These are phyloP conservation scores for Mastacembelus armatus DNA, from an alignment of 2,797 vertebrate species.

Conservation along the genomic window DNA sequence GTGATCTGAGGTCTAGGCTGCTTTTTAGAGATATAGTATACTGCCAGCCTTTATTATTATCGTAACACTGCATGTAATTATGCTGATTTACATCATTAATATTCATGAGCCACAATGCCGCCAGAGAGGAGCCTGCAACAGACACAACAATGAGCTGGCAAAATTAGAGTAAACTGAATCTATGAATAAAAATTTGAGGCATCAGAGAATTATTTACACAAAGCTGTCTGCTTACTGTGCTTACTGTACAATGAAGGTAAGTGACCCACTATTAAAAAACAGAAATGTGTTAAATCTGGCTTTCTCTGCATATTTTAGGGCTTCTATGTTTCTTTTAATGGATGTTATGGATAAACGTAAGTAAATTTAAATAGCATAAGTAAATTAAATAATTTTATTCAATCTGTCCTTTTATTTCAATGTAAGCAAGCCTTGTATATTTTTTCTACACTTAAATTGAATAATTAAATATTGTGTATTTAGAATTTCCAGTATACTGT, in stretches of 20 bases:
- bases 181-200: constrained; percentile 77
- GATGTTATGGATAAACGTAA: background rate
- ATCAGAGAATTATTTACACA: constrained; percentile 72
- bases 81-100: constrained; percentile 71
- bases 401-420: background rate
- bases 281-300: constrained; percentile 6
- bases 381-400: background rate
- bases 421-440: background rate
- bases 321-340: constrained; percentile 10
- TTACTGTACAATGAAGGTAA: constrained; percentile 55
- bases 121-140: constrained; percentile 79
- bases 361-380: too few relatives aligned
- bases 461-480: constrained; percentile 17
- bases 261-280: constrained; percentile 15
- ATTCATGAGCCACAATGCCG: constrained; percentile 72
- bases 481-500: constrained; percentile 12
- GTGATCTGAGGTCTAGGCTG: constrained; percentile 59
- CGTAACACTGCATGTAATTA: constrained; percentile 77
- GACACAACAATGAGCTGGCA: constrained; percentile 82
- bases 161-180: constrained; percentile 75
- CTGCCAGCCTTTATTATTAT: constrained; percentile 73
- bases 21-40: constrained; percentile 60
- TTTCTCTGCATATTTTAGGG: background rate
- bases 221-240: constrained; percentile 56
- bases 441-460: constrained; percentile 9